Conservation (phyloP, 92 coral and sea anemone species). For the Epizoanthus scotinus region DNA sequence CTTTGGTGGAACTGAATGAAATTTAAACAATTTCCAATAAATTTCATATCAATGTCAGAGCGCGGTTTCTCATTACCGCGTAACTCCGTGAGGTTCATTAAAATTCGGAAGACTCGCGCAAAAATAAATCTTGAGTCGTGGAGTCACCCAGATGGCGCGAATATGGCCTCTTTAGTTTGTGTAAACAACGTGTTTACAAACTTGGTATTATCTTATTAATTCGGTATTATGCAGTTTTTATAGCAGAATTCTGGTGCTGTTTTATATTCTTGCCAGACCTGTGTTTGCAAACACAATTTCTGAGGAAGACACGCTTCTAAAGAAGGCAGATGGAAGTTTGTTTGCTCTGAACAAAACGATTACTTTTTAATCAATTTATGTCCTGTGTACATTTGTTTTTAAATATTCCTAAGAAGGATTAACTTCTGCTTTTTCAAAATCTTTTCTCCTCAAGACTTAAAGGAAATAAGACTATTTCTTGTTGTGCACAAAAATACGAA, state of each 20-base stretch:
- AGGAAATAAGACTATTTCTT: not conserved
- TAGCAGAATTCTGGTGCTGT: slow-evolving; percentile 33
- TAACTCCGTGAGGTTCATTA: slow-evolving; percentile 50
- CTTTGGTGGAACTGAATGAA: slow-evolving; percentile 66
- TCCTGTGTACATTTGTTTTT: slow-evolving; percentile 32
- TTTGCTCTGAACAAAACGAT: slow-evolving; percentile 41
- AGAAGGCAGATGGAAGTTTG: slow-evolving; percentile 65
- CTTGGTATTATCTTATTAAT: slow-evolving; percentile 74
- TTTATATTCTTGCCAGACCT: slow-evolving; percentile 49
- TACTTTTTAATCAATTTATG: slow-evolving; percentile 35
- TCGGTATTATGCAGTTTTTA: slow-evolving; percentile 57
- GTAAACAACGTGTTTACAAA: slow-evolving; percentile 85
- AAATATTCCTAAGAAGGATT: slow-evolving; percentile 20
- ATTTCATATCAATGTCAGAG: slow-evolving; percentile 89
- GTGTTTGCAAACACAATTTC: slow-evolving; percentile 54
- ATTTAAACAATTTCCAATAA: slow-evolving; percentile 92
- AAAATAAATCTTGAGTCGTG: slow-evolving; percentile 63
- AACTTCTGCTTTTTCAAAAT: not conserved
- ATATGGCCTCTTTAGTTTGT: slow-evolving; percentile 70
- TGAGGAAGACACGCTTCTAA: slow-evolving; percentile 57
- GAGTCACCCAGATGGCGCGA: slow-evolving; percentile 78
- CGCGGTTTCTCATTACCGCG: slow-evolving; percentile 64
- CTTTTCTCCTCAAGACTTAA: not conserved
- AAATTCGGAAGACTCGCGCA: slow-evolving; percentile 40
- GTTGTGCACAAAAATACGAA: not conserved